Base-by-base conservation (phyloP, 1,140 invertebrate genomes). In the Drosophila sucinea region DNA sequence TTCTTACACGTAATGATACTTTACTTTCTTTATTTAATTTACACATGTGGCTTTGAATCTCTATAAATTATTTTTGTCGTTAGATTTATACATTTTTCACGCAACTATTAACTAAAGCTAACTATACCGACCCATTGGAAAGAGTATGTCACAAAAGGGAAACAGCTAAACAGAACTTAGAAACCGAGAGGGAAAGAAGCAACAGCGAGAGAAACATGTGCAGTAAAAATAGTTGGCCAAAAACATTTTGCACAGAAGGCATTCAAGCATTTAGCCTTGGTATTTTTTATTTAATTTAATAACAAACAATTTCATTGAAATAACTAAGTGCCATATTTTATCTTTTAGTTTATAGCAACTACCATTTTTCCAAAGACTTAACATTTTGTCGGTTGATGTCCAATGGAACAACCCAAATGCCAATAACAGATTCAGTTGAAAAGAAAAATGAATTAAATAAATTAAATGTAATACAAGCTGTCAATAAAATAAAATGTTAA, bases 221-320 rank as follows among this genome's bases (percentile, higher is more conserved):
- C 47, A 69, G n/a, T 8, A 57, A 32, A 17, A 60, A 47, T 23
- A 47, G 23, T 47, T 47, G 44, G 35, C 60, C 23, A 61, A 61
- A 17, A 61, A 35, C 51, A 69, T 23, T 40, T 61, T 41, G 58
- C n/a, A 7, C 2, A 30, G 27, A 8, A 38, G 35, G 7, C 25
- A 29, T 44, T 44, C 3, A 44, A 65, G 17, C 32, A 56, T 63
- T 63, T 63, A 35, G 66, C 47, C 57, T 55, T 86, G 84, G 72
- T 67, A 87, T 70, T 89, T 27, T 86, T 80, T 74, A 89, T 87
- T 87, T 77, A 80, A 87, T 87, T 89, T 83, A 61, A 61, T 41
- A 61, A 44, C 25, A 41, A 35, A 35, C n/a, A 35, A 33, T 23
- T 35, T 1, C 8, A 47, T 17, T 41, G 27, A 63, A 38, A 61